Conservation (phyloP, 2,797 vertebrate species). For the Rousettus madagascariensis region DNA sequence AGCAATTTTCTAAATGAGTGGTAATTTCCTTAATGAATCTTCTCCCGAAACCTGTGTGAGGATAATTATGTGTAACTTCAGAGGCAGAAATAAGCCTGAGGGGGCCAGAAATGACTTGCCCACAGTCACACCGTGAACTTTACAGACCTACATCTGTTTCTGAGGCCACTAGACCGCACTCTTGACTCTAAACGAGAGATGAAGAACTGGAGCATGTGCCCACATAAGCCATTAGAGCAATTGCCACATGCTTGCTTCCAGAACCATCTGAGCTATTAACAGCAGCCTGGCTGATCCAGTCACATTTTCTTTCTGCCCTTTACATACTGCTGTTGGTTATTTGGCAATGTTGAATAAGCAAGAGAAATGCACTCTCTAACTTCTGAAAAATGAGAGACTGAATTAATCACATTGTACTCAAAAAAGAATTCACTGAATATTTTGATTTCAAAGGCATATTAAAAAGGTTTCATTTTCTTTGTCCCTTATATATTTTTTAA, state of each 20-base stretch:
- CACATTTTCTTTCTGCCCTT: neutral
- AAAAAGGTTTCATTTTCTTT: constrained; percentile 23
- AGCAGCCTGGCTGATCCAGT: neutral
- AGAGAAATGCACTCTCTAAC: constrained; percentile 37
- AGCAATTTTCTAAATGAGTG: constrained; percentile 61
- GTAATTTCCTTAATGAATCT: constrained; percentile 66
- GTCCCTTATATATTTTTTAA: neutral
- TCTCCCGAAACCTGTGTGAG: constrained; percentile 38
- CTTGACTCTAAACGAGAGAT: neutral
- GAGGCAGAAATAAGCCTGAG: neutral
- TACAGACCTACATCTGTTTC: neutral
- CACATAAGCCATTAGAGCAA: neutral
- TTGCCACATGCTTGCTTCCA: neutral
- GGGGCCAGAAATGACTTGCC: constrained; percentile 33
- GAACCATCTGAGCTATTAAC: neutral
- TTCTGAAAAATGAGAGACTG: constrained; percentile 43
- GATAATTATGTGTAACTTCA: constrained; percentile 55
- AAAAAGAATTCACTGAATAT: constrained; percentile 49
- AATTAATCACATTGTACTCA: constrained; percentile 56
- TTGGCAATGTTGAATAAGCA: constrained; percentile 30
- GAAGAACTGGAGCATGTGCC: neutral
- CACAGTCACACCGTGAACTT: neutral
- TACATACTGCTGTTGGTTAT: neutral
- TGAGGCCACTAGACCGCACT: neutral
- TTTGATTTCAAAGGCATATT: constrained; percentile 50